Evolutionary conservation across 2,113 vertebrate species (phyloP), one percentile per base, ranked within the genome.

Genomic region (Gracilinanus agilis): DNA sequence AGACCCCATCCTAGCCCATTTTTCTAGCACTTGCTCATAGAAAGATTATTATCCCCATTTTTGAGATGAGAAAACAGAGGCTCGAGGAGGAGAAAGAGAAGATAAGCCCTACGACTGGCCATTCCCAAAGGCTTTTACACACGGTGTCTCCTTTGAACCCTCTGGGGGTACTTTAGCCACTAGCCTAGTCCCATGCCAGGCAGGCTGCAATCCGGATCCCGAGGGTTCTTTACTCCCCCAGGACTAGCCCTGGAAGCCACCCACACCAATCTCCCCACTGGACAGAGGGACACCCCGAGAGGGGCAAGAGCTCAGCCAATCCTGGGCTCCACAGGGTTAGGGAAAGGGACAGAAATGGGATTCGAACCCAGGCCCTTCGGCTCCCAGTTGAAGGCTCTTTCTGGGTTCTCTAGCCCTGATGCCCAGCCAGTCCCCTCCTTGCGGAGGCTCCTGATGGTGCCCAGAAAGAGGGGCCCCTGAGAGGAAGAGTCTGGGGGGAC

Each of bases 1-100:
- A n/a, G 1, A 6, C n/a, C n/a, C n/a, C n/a, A n/a, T n/a, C n/a
- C 34, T 34, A n/a, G 0, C 9, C 29, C n/a, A 4, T 34, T 5
- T 75, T 34, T n/a, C n/a, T 83, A 21, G 34, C 4, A n/a, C 29
- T n/a, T n/a, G 6, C n/a, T 75, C n/a, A 16, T n/a, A n/a, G 34
- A 75, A 75, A 75, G 67, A n/a, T 21, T n/a, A 56, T 56, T 55
- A 19, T 75, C 13, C 12, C 67, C 67, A 75, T 75, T 61, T 75
- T 75, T 8, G 6, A n/a, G 34, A 24, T n/a, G 34, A n/a, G 67
- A n/a, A 75, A 75, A 75, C 34, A 75, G 27, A 67, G 12, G 13
- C 34, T 75, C 5, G n/a, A 75, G 67, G 34, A 75, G 67, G 34
- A n/a, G 67, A 75, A 75, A 75, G 19, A 7, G 16, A n/a, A 75